Conservation (phyloP, 2,113 vertebrate species). For the Mandrillus leucophaeus region DNA sequence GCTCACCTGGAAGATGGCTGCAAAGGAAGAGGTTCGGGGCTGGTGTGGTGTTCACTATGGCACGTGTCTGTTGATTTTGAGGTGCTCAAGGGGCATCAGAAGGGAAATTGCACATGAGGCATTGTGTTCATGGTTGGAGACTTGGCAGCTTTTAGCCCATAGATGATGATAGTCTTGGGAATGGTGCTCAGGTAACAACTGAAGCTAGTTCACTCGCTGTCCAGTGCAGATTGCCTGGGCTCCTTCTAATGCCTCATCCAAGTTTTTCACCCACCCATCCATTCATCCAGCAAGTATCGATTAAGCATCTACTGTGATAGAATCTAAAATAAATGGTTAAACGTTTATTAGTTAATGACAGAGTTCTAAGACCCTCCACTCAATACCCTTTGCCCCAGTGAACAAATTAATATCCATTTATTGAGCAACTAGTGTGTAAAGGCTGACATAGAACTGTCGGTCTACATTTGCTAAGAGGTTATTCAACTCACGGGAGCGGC, state of each 20-base stretch:
- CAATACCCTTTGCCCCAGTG: background rate
- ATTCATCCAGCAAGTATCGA: background rate
- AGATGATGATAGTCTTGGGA: background rate
- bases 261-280: background rate
- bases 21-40: no score
- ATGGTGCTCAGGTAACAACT: background rate
- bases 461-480: background rate
- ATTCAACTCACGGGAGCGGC: fast-evolving
- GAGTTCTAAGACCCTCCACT: background rate
- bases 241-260: background rate
- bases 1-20: no score
- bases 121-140: background rate
- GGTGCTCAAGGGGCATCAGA: background rate
- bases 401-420: background rate
- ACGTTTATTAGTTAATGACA: background rate
- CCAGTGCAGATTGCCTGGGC: no score
- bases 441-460: background rate
- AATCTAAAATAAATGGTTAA: background rate
- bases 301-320: background rate
- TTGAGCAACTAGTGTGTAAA: background rate
- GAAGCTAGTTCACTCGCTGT: fast-evolving
- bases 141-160: no score
- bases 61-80: background rate
- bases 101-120: background rate
- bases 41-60: background rate